A percentile compares a stretch with the other conserved stretches of the same genome.
Conservation (phyloP, 2,797 vertebrate genomes). For the Tragelaphus oryx region DNA sequence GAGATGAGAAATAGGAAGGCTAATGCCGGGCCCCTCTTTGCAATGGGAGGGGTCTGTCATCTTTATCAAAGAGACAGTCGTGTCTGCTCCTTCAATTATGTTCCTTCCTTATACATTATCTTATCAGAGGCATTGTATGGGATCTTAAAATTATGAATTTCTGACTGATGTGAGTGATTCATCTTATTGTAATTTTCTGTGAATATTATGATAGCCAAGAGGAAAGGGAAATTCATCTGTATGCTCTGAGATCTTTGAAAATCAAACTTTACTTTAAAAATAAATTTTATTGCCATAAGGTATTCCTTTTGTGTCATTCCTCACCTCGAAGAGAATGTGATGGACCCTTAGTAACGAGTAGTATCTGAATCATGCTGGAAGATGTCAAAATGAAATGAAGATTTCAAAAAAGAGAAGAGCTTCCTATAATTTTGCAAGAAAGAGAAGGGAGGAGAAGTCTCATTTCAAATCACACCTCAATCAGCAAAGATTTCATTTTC, state of each 20-base stretch:
- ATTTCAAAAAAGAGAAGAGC: conserved; percentile 71
- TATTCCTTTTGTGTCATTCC: conserved; percentile 73
- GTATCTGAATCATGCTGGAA: conserved; percentile 69
- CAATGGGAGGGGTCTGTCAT: conserved; percentile 69
- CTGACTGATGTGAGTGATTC: conserved; percentile 80
- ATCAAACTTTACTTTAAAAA: conserved; percentile 76
- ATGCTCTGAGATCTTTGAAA: conserved; percentile 76
- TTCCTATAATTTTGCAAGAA: conserved; percentile 70
- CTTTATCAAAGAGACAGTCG: conserved; percentile 74
- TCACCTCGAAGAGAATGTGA: conserved; percentile 75
- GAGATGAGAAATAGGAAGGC: neutral
- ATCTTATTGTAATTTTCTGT: conserved; percentile 76
- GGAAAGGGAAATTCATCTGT: conserved; percentile 77
- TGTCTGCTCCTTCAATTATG: conserved; percentile 75
- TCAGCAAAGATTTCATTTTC: conserved; percentile 60
- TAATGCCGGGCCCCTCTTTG: neutral
- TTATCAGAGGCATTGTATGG: conserved; percentile 72
- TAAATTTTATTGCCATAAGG: conserved; percentile 75
- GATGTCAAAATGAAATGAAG: conserved; percentile 73
- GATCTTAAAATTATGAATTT: conserved; percentile 78
- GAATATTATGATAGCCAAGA: conserved; percentile 79
- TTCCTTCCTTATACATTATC: conserved; percentile 74
- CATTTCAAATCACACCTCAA: conserved; percentile 19
- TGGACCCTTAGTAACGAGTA: conserved; percentile 73
- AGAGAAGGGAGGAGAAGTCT: neutral